Conservation (phyloP, 1,140 invertebrate genomes). For the Micrasema longulum region DNA sequence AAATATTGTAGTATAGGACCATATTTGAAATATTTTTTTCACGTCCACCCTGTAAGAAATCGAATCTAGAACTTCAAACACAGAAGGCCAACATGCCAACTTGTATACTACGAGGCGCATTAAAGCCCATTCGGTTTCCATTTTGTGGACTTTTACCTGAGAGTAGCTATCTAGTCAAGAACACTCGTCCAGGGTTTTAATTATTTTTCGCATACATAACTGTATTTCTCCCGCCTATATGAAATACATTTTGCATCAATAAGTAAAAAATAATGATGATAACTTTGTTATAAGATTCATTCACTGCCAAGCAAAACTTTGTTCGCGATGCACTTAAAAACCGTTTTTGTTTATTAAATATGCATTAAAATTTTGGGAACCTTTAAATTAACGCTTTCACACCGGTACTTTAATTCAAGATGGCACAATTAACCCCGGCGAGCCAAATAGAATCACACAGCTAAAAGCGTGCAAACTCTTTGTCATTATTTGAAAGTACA, state of each 20-base stretch:
- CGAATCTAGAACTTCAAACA: no score
- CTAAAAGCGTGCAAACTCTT: conserved; percentile 39
- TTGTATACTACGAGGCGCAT: no score
- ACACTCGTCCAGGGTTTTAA: no score
- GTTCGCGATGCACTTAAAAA: neutral
- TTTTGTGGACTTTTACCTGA: no score
- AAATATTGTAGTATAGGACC: no score
- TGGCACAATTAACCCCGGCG: conserved; percentile 49
- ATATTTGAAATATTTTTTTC: no score
- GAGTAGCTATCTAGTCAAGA: no score
- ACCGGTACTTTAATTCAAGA: conserved; percentile 36
- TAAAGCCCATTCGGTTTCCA: neutral
- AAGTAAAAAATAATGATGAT: neutral
- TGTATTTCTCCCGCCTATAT: neutral
- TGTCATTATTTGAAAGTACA: conserved; percentile 24
- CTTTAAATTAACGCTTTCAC: conserved; percentile 9
- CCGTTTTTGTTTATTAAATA: neutral
- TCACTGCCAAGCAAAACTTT: neutral
- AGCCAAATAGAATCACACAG: conserved; percentile 32
- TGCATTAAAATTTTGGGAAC: neutral
- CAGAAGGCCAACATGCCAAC: no score
- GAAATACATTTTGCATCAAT: neutral
- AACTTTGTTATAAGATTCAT: neutral
- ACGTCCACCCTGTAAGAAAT: no score
- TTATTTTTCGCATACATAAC: neutral